Evolutionary conservation across 2,888 invertebrate genomes (phyloP).

Genomic region (Megalurothrips usitatus): DNA sequence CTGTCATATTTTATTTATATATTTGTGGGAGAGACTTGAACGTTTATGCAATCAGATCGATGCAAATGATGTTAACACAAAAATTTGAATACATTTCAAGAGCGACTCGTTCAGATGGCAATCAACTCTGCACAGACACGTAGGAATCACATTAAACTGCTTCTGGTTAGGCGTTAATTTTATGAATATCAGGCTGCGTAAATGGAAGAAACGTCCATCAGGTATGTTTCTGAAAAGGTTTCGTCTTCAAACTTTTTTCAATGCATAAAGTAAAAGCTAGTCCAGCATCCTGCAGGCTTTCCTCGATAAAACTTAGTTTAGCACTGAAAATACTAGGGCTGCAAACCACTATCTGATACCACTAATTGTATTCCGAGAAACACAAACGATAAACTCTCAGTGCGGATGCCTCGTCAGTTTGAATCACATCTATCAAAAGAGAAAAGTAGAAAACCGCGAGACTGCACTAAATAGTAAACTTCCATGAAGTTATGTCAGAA

Average conservation of each 20-base stretch:
- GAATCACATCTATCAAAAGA: too few relatives aligned
- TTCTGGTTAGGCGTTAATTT: not conserved
- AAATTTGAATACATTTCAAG: not conserved
- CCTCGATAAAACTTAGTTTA: not conserved
- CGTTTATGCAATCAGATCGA: not conserved
- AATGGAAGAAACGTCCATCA: conserved; percentile 11
- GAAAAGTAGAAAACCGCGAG: too few relatives aligned
- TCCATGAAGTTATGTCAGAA: too few relatives aligned
- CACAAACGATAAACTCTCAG: not conserved
- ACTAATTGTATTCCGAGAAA: not conserved
- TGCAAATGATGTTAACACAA: not conserved
- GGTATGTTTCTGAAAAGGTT: conserved; percentile 5
- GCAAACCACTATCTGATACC: not conserved
- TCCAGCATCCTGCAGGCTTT: not conserved
- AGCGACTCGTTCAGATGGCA: not conserved
- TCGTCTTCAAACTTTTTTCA: conserved; percentile 10
- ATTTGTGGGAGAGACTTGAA: not conserved
- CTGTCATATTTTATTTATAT: not conserved
- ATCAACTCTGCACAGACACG: conserved; percentile 5
- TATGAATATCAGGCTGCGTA: not conserved
- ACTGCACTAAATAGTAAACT: too few relatives aligned
- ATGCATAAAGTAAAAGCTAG: not conserved
- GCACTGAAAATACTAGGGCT: not conserved
- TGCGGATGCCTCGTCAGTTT: too few relatives aligned
- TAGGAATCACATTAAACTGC: not conserved